Evolutionary conservation across 1,140 invertebrate species (phyloP), one percentile per base, ranked within the genome.

Genomic region (Ceratina calcarata): DNA sequence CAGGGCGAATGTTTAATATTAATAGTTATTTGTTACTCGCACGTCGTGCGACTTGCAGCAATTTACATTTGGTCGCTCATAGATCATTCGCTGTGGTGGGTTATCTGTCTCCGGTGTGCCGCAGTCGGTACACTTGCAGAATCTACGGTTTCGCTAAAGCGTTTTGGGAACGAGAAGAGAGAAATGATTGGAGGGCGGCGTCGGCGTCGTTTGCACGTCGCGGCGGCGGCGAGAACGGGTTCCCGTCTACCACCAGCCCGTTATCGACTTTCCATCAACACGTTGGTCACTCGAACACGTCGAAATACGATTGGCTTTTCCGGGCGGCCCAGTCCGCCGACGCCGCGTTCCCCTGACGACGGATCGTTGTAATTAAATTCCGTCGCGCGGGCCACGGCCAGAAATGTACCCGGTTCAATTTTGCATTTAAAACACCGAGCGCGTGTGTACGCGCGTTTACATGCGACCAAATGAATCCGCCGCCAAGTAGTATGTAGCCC

Each of bases 231-330:
- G 53, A 24, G 75, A 78, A 78, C 58, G 61, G 75, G 58, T 57
- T 62, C 67, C 60, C n/a, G 37, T 45, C 37, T 45, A 6, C 37
- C 37, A 45, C 37, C 37, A 45, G n/a, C 60, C 70, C 77, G 77
- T 79, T 79, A 79, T 79, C 77, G 77, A 79, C 70, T 65, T 79
- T 79, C 77, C 37, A 79, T 79, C 77, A 62, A 65, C 70, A 64
- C 77, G 75, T 62, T 71, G 77, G 70, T 73, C 77, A 73, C 77
- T 72, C 77, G 77, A 79, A 53, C 77, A 61, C 70, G 70, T 79
- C 77, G 77, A 79, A 79, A 79, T 79, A 73, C 70, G 77, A 79
- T 78, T 70, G 77, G 70, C 77, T 72, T 79, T 79, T 73, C 37
- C 77, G 70, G 27, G n/a, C 70, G 49, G 51, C 27, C 37, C 37